Evolutionary conservation across 2,797 vertebrate species (phyloP), one percentile per base, ranked within the genome.

Genomic region (Notolabrus celidotus): DNA sequence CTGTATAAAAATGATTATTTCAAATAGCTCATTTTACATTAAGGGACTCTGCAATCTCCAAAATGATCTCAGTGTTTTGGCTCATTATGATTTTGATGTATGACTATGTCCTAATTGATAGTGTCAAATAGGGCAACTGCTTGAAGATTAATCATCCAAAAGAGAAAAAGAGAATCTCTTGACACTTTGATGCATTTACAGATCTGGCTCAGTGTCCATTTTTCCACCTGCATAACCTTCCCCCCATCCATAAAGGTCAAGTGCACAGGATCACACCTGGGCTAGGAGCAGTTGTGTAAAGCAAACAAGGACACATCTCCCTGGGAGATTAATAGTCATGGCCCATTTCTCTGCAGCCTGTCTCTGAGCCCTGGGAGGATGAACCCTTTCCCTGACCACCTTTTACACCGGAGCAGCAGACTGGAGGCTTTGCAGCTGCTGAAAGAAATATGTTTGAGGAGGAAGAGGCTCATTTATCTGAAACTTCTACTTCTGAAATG

Each of bases 241-340:
- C 54, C 20, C 22, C 20, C 41, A 33, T 58, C 63, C 52, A 54
- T 67, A 82, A 82, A 84, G 90, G 82, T 86, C 72, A 83, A 79
- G 79, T 75, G 63, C 73, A 74, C 56, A 67, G 81, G 84, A 83
- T 90, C 82, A 74, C 88, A 87, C 82, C 82, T 84, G 87, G 80
- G 71, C 83, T 70, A 71, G 54, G 54, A 63, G 68, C 14, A 14
- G 42, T 68, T 66, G 79, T 72, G 69, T 74, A 76, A 80, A 77
- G 67, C 71, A 76, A 90, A 87, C 67, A 82, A 86, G 78, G 80
- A 83, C 85, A 82, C 10, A 62, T 74, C 82, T 79, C 87, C 57
- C 67, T 61, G 39, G 86, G 88, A 86, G 86, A 91, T 86, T 85
- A 87, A 90, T 87, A 67, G 80, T 80, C 64, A 75, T 72, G 77